These are phyloP conservation scores for Aurelia sp. DNA, from an alignment of 30 jellyfish, hydroid and myxozoan species.

Conservation along the genomic window DNA sequence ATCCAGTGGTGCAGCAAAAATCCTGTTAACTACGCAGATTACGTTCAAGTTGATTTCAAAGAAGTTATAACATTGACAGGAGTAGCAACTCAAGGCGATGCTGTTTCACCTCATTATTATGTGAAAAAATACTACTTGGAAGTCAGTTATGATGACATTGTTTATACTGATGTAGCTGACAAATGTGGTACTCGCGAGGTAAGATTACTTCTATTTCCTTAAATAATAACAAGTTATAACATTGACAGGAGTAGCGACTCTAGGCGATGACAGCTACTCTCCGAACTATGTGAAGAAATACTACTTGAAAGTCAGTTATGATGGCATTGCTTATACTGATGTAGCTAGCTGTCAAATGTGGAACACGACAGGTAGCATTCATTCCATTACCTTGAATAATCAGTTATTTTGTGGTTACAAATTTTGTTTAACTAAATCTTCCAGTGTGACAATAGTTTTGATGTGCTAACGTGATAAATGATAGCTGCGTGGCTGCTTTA, in stretches of 20 bases:
- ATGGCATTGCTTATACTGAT: conserved; percentile 13
- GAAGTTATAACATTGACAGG: conserved; percentile 56
- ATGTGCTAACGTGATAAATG: no score
- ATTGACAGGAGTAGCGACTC: conserved; percentile 70
- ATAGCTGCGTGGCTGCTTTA: no score
- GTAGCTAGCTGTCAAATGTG: background rate
- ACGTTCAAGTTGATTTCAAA: conserved; percentile 65
- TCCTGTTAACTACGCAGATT: conserved; percentile 24
- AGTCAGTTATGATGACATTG: conserved; percentile 46
- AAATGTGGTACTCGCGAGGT: no score
- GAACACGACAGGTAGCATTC: conserved; percentile 20
- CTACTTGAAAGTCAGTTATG: conserved; percentile 39
- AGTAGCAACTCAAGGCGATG: conserved; percentile 78
- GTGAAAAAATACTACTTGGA: conserved; percentile 22
- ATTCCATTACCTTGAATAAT: no score
- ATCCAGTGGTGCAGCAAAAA: conserved; percentile 60
- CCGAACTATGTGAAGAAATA: conserved; percentile 16
- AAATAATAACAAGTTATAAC: no score
- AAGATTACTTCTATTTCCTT: no score
- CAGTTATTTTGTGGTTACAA: no score
- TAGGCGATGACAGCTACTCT: conserved; percentile 49
- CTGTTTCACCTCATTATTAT: background rate
- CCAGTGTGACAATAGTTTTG: no score
- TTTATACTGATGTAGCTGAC: background rate
- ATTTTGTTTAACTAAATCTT: no score